phyloP scores from a whole-genome alignment of 2,113 vertebrate species.

The Pampusana beccarii region DNA sequence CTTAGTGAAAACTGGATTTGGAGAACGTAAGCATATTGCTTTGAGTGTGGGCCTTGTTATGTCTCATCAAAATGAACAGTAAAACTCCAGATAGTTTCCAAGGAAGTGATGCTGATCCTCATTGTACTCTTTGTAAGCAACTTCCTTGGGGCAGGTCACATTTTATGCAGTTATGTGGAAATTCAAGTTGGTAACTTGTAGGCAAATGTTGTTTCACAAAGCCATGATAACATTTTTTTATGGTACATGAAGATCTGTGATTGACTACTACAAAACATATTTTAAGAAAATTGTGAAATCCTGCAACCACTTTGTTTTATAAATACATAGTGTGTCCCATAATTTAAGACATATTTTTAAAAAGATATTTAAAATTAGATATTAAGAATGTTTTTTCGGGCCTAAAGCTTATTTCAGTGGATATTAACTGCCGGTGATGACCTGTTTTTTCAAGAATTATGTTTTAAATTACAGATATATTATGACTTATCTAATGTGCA shows the following conservation, averaged over 20 bases:
- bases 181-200: neutral
- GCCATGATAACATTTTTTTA: neutral
- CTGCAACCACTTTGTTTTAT: neutral
- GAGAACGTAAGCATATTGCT: neutral
- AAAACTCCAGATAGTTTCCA: neutral
- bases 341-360: neutral
- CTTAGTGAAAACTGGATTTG: neutral
- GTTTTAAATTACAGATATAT: neutral
- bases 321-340: neutral
- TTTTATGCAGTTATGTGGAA: neutral
- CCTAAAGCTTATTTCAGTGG: neutral
- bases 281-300: neutral
- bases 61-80: neutral
- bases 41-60: neutral
- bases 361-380: conserved; percentile 29
- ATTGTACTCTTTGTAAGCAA: neutral
- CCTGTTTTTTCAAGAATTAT: conserved; percentile 8
- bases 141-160: neutral
- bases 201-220: neutral
- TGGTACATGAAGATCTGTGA: neutral
- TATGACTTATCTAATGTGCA: neutral
- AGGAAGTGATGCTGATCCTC: neutral
- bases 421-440: neutral
- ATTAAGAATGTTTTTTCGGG: conserved; percentile 27
- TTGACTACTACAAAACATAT: neutral